Evolutionary conservation across 2,797 vertebrate species (phyloP).

Genomic region (Tolypeutes matacus): DNA sequence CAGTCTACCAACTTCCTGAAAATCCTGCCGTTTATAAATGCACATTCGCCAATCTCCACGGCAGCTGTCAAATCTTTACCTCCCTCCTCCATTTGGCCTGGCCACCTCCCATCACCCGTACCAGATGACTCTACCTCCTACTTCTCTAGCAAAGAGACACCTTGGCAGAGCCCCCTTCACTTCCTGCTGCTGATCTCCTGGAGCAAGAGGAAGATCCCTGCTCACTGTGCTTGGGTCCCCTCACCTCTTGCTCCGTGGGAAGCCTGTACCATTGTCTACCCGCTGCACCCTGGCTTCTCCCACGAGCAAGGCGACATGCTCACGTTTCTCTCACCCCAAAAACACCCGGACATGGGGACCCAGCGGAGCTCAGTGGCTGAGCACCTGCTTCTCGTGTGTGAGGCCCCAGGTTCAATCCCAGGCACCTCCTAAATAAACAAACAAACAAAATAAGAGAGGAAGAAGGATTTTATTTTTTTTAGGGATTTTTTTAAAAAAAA

Average conservation of each 20-base stretch:
- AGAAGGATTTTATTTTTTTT: too few species aligned
- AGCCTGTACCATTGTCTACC: not conserved
- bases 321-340: slow-evolving; percentile 9
- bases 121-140: not conserved
- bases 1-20: not conserved
- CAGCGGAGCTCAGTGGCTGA: too few species aligned
- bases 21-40: not conserved
- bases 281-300: not conserved
- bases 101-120: not conserved
- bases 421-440: too few species aligned
- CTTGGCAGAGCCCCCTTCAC: not conserved
- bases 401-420: too few species aligned
- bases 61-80: too few species aligned
- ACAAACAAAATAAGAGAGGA: too few species aligned
- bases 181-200: not conserved
- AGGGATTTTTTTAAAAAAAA: too few species aligned
- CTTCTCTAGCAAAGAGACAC: not conserved
- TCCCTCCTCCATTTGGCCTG: too few species aligned
- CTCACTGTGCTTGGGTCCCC: not conserved
- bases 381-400: too few species aligned
- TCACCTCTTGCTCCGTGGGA: not conserved
- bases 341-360: not conserved
- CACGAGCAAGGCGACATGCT: not conserved
- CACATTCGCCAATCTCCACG: not conserved
- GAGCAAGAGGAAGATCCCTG: not conserved